Percentiles rank a stretch among this genome's conserved stretches.
Conservation (phyloP, 1,140 invertebrate genomes). For the Lasioglossum albipes region DNA sequence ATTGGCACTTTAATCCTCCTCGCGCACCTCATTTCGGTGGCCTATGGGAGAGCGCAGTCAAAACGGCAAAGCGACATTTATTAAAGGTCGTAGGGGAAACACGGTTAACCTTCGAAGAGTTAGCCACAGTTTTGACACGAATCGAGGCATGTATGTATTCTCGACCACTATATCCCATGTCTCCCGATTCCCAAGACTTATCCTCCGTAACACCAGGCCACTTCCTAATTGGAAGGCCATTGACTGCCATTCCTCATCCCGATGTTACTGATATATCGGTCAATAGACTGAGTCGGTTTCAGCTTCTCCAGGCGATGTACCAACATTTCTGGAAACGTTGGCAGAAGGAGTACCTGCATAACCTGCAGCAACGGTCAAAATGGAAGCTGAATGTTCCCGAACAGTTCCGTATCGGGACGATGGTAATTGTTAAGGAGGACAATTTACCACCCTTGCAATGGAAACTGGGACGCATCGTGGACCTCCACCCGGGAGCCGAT, state of each 20-base stretch:
- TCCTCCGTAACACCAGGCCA: background rate
- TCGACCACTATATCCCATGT: background rate
- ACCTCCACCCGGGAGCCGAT: too few species aligned
- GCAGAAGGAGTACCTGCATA: too few species aligned
- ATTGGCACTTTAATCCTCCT: slow-evolving; percentile 5
- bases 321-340: too few species aligned
- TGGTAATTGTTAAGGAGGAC: too few species aligned
- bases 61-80: background rate
- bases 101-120: slow-evolving; percentile 1
- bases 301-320: too few species aligned
- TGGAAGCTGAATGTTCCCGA: too few species aligned
- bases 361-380: too few species aligned
- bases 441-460: too few species aligned
- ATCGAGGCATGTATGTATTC: slow-evolving; percentile 5
- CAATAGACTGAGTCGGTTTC: background rate
- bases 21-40: slow-evolving; percentile 3
- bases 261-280: background rate
- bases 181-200: background rate
- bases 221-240: slow-evolving; percentile 9
- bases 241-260: background rate
- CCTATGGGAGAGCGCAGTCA: background rate
- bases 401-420: too few species aligned
- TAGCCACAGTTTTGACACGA: background rate
- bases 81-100: background rate
- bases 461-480: too few species aligned